These are phyloP conservation scores for Pterostichus madidus DNA, from an alignment of 2,888 invertebrate genomes.

Conservation along the genomic window DNA sequence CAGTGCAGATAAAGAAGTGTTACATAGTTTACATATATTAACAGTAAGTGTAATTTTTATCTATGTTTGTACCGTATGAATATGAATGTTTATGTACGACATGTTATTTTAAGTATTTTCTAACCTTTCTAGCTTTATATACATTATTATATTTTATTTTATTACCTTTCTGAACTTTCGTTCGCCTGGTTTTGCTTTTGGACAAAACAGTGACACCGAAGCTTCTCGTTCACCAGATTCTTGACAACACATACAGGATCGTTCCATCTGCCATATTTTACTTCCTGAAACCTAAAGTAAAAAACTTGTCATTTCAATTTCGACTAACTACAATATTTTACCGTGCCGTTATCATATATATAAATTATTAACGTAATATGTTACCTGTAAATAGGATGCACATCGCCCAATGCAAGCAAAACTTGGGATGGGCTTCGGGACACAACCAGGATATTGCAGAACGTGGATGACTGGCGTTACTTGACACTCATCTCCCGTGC, in stretches of 20 bases:
- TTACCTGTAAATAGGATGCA: conserved; percentile 92
- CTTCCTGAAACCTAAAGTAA: conserved; percentile 90
- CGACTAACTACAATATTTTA: no score
- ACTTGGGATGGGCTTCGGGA: conserved; percentile 95
- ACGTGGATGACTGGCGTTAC: conserved; percentile 95
- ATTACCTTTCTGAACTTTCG: conserved; percentile 90
- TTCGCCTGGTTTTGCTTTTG: conserved; percentile 92
- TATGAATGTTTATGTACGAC: background rate
- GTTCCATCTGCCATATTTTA: conserved; percentile 97
- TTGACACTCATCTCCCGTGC: conserved; percentile 88
- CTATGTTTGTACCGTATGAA: background rate
- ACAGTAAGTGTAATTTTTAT: conserved; percentile 42
- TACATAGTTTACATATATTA: conserved; percentile 30
- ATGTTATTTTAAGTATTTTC: background rate
- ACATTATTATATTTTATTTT: conserved; percentile 16
- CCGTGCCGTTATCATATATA: no score
- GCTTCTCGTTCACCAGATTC: conserved; percentile 96
- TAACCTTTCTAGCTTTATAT: conserved; percentile 49
- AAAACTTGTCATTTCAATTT: conserved; percentile 6
- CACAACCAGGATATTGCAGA: conserved; percentile 93
- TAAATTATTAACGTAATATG: no score
- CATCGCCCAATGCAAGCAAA: conserved; percentile 95
- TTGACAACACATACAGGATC: conserved; percentile 97
- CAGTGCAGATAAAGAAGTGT: conserved; percentile 25
- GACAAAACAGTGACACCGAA: conserved; percentile 91